A percentile compares a stretch with the other conserved stretches of the same genome.
These are phyloP conservation scores for Aphaenogaster floridana DNA, from an alignment of 1,140 invertebrate species.

Conservation along the genomic window DNA sequence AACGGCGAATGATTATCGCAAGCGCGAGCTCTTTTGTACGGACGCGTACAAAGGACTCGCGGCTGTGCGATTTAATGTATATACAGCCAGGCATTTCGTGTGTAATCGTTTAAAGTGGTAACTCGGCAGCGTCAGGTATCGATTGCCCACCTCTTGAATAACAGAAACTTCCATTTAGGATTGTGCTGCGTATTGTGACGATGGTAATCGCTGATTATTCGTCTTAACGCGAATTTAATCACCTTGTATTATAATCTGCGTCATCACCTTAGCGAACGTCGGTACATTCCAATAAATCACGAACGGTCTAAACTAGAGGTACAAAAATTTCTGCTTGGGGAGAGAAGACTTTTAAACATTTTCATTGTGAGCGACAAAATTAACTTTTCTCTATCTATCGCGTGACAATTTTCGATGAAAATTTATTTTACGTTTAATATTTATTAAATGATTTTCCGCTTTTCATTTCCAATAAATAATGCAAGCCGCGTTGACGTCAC, in stretches of 20 bases:
- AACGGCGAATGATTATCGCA: conserved; percentile 41
- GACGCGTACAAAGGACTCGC: conserved; percentile 25
- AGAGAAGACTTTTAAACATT: background rate
- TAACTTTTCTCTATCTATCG: background rate
- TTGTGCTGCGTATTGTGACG: background rate
- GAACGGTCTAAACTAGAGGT: background rate
- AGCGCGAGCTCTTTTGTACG: conserved; percentile 37
- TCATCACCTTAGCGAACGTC: background rate
- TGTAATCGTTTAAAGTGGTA: conserved; percentile 51
- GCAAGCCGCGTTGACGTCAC: background rate
- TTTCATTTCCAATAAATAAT: conserved; percentile 31
- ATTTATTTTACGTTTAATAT: conserved; percentile 33
- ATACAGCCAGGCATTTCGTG: conserved; percentile 11
- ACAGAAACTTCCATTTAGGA: conserved; percentile 17
- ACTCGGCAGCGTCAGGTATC: conserved; percentile 8
- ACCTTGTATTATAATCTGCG: background rate
- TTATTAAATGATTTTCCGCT: conserved; percentile 1
- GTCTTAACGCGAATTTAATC: conserved; percentile 40
- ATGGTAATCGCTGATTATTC: conserved; percentile 32
- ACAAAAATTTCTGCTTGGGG: background rate
- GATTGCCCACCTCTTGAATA: conserved; percentile 35
- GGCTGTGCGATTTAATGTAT: conserved; percentile 35
- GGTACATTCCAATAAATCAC: background rate
- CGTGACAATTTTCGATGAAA: background rate
- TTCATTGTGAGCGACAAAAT: background rate